A percentile compares a stretch with the other conserved stretches of the same genome.
phyloP scores from a whole-genome alignment of 2,797 vertebrate species.

The Garrulus glandarius region DNA sequence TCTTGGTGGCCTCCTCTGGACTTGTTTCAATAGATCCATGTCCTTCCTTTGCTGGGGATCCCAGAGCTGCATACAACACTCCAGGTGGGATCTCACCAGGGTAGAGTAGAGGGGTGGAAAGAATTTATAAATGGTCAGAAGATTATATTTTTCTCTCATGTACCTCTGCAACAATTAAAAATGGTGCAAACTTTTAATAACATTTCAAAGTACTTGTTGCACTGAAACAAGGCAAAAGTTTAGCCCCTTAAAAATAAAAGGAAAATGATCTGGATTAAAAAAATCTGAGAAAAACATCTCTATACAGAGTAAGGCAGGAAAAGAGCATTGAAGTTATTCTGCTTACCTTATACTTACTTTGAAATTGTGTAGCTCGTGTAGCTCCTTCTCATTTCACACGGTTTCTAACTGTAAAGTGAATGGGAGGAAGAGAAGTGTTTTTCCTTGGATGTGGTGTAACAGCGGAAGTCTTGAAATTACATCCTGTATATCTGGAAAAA shows the following conservation, averaged over 20 bases:
- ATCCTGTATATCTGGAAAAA: neutral
- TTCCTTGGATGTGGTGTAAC: neutral
- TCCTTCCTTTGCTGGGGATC: neutral
- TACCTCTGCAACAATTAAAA: neutral
- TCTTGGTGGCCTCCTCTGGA: neutral
- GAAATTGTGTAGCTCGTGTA: slow-evolving; percentile 29
- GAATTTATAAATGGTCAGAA: neutral
- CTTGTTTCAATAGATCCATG: neutral
- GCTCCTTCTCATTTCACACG: neutral
- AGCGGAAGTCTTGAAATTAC: neutral
- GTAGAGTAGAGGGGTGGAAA: neutral
- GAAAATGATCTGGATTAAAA: neutral
- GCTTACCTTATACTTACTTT: slow-evolving; percentile 27
- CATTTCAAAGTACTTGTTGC: neutral
- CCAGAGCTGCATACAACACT: neutral
- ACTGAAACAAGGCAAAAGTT: slow-evolving; percentile 2
- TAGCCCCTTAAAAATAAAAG: slow-evolving; percentile 27
- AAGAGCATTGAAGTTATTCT: neutral
- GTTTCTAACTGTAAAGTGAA: slow-evolving; percentile 30
- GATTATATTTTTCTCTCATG: neutral
- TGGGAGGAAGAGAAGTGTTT: neutral
- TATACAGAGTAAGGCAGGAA: neutral
- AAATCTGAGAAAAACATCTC: neutral
- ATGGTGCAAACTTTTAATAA: neutral
- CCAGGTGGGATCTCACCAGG: neutral